These are phyloP conservation scores for Trachemys scripta DNA, from an alignment of 2,113 vertebrate genomes.

Conservation along the genomic window DNA sequence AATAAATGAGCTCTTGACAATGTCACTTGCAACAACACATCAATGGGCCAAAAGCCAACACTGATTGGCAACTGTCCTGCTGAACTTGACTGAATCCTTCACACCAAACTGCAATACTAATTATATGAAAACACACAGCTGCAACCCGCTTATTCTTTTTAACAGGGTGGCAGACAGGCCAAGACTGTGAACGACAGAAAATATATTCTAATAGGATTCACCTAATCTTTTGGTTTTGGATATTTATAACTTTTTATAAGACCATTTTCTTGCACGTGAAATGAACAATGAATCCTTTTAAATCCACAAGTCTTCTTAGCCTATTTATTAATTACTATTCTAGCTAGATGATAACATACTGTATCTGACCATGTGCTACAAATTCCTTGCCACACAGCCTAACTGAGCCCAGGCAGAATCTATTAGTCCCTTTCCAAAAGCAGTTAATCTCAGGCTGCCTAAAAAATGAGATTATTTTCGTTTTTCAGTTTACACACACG, in stretches of 20 bases:
- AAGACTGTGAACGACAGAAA: conserved; percentile 5
- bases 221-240: not conserved
- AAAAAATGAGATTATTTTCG: not conserved
- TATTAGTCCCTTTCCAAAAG: not conserved
- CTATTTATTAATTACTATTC: not conserved
- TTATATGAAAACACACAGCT: not conserved
- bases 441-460: not conserved
- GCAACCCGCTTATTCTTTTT: conserved; percentile 9
- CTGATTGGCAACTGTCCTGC: not conserved
- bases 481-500: not conserved
- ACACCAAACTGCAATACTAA: not conserved
- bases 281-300: not conserved
- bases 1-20: conserved; percentile 63
- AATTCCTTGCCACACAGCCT: not conserved
- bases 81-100: not conserved
- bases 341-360: not conserved
- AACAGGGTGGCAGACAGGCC: not conserved
- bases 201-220: not conserved
- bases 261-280: not conserved
- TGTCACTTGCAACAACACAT: conserved; percentile 46
- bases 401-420: not conserved
- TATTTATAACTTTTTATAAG: not conserved
- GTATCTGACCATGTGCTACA: accelerated
- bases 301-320: not conserved
- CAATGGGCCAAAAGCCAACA: conserved; percentile 18